Evolutionary conservation across 2,797 vertebrate genomes (phyloP).

Genomic region (Rhinichthys osculus): DNA sequence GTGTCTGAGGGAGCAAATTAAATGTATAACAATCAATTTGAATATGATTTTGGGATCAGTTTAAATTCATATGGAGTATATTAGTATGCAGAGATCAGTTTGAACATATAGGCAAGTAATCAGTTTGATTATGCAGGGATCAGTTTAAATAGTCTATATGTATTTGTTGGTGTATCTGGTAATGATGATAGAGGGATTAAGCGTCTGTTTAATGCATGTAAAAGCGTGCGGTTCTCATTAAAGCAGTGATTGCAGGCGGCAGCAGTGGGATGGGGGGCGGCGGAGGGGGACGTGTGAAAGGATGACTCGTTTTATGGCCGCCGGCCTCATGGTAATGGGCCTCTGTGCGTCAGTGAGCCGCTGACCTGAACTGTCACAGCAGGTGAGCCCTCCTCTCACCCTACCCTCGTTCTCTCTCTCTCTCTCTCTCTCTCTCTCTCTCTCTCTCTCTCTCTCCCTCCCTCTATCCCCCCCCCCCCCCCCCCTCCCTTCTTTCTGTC

Average conservation of each 20-base stretch:
- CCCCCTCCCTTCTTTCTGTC: constrained; percentile 21
- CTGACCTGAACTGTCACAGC: constrained; percentile 55
- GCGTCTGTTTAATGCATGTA: constrained; percentile 28
- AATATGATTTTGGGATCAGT: not conserved
- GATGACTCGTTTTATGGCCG: constrained; percentile 64
- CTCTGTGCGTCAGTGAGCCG: constrained; percentile 54
- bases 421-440: constrained; percentile 1
- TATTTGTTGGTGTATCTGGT: not conserved
- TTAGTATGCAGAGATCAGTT: not conserved
- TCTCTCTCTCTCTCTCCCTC: constrained; percentile 3
- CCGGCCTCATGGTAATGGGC: constrained; percentile 60
- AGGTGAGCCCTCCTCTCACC: constrained; percentile 42
- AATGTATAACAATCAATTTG: not conserved
- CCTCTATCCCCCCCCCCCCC: not conserved
- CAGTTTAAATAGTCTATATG: not conserved
- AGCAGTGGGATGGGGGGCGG: not conserved
- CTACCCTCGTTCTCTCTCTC: constrained; percentile 7
- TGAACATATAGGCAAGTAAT: not conserved
- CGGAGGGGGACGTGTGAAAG: constrained; percentile 57
- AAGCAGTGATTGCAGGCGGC: constrained; percentile 60
- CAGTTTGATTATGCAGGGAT: not conserved
- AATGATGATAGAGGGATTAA: constrained; percentile 31
- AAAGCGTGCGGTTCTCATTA: constrained; percentile 55
- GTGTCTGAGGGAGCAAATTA: not conserved
- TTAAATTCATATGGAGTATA: not conserved